phyloP scores from a whole-genome alignment of 2,113 vertebrate genomes.

The Carassius auratus region DNA sequence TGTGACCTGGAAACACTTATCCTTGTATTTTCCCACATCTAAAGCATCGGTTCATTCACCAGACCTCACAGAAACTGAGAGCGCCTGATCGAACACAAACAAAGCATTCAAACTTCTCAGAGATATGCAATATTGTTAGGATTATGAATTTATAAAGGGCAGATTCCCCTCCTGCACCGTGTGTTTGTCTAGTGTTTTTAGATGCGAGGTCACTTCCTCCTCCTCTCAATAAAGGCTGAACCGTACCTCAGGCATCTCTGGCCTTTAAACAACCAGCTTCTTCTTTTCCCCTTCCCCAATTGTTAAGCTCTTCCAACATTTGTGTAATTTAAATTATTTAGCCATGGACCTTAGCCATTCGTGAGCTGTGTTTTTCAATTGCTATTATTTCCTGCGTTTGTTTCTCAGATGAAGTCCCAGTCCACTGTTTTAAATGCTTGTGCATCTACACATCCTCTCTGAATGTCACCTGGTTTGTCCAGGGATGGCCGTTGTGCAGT shows the following conservation, averaged over 20 bases:
- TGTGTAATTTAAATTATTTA: conserved; percentile 82
- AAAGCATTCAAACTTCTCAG: not conserved
- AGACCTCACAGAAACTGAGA: conserved; percentile 50
- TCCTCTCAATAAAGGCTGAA: conserved; percentile 79
- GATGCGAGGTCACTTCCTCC: conserved; percentile 45
- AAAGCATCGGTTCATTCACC: not conserved
- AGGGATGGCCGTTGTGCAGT: not conserved
- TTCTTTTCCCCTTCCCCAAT: conserved; percentile 77
- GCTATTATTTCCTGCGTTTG: conserved; percentile 77
- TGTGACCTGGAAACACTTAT: not conserved
- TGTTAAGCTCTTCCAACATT: conserved; percentile 81
- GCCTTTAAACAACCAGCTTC: conserved; percentile 54
- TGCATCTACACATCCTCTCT: conserved; percentile 27
- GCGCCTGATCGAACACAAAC: not conserved
- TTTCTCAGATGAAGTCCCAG: conserved; percentile 81
- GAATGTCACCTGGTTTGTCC: conserved; percentile 17
- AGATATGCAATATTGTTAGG: conserved; percentile 24
- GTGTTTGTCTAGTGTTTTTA: conserved; percentile 23
- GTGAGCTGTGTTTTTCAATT: conserved; percentile 81
- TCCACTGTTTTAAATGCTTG: conserved; percentile 60
- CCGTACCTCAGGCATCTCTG: conserved; percentile 85
- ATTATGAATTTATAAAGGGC: not conserved
- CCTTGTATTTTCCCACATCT: not conserved
- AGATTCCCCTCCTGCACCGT: not conserved
- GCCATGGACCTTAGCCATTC: conserved; percentile 71